These are phyloP conservation scores for Penaeus vannamei DNA, from an alignment of 1,140 invertebrate species.

Conservation along the genomic window DNA sequence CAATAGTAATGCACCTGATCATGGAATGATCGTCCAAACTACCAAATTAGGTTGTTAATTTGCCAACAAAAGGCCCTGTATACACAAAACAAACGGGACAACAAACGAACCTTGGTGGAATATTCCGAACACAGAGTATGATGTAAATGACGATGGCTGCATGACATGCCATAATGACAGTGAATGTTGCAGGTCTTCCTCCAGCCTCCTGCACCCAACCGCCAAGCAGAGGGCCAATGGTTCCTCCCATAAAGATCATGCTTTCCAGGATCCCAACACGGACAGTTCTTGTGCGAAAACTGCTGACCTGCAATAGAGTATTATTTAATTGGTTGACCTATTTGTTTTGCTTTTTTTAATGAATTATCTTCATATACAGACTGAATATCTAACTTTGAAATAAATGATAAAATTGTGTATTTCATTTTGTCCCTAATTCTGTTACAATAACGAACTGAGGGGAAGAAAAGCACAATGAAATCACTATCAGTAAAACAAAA, in stretches of 20 bases:
- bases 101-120: constrained; percentile 50
- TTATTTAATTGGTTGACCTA: background rate
- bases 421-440: too few species aligned
- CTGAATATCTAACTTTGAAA: too few species aligned
- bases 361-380: background rate
- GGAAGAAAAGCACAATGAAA: background rate
- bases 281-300: constrained; percentile 69
- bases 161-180: constrained; percentile 70
- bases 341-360: background rate
- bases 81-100: background rate
- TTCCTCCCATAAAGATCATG: constrained; percentile 74
- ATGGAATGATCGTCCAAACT: too few species aligned
- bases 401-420: too few species aligned
- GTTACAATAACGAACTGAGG: too few species aligned
- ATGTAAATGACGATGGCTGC: constrained; percentile 71
- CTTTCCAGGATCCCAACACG: constrained; percentile 74
- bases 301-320: constrained; percentile 24
- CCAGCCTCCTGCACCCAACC: constrained; percentile 72
- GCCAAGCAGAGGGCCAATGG: constrained; percentile 72
- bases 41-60: too few species aligned
- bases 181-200: constrained; percentile 70
- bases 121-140: constrained; percentile 70
- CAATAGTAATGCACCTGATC: too few species aligned
- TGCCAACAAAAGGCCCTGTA: too few species aligned
- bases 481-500: background rate